Evolutionary conservation across 2,888 invertebrate species (phyloP), one percentile per base, ranked within the genome.

Genomic region (Seira musarum): DNA sequence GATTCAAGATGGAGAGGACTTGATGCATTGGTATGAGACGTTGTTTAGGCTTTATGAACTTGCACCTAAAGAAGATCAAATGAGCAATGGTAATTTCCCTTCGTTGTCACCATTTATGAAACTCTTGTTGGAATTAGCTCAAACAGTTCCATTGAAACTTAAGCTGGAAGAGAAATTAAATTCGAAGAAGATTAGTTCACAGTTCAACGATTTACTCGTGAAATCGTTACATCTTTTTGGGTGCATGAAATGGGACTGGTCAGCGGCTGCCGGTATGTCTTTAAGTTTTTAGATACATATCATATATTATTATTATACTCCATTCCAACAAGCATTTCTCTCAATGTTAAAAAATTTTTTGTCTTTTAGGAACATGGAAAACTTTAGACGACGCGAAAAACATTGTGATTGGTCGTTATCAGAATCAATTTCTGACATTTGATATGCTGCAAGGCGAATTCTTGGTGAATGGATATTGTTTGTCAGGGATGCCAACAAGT

Each of bases 401-500:
- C 17, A n/a, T 76, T 22, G 49, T 77, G 8, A 19, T 65, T 0
- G 70, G 64, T 6, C 49, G 22, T 22, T 77, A 65, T 30, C 40
- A 66, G 0, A 10, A 19, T 0, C 35, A 79, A 22, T 13, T 64
- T 5, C 53, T 74, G 1, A 68, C 75, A 25, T 49, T 75, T 64
- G 82, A 82, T 40, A n/a, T 82, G 0, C 0, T 82, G n/a, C 63
- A 24, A 1, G 80, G 80, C 10, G 24, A 35, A 24, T 80, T 82
- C 22, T 49, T 80, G 0, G 80, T 80, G 0, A 76, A 80, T 25
- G 77, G 76, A 19, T 72, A 64, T 17, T 67, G 72, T 1, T 60
- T 40, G 1, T 53, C 61, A 1, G 25, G 65, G 17, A 46, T 73
- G 3, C 66, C 77, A 1, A 1, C 3, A 1, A 21, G 61, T 0